Conservation (phyloP, 2,797 vertebrate species). For the Gadopsis bispinosus region DNA sequence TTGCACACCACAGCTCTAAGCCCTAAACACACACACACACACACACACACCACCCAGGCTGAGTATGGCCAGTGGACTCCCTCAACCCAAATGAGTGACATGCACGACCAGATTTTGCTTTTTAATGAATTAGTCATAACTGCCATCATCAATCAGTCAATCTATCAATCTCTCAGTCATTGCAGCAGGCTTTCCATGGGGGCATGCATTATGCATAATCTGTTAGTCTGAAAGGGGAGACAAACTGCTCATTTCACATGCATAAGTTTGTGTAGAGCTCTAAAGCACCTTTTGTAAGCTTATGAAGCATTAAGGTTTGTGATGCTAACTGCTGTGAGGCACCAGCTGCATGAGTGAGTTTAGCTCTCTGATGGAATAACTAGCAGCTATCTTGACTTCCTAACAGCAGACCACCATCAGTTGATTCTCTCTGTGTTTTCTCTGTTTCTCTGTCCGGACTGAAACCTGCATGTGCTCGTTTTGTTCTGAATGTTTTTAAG, state of each 20-base stretch:
- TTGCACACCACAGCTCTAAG: constrained; percentile 26
- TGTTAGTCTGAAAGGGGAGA: constrained; percentile 58
- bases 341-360: constrained; percentile 40
- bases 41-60: neutral
- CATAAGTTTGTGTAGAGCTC: constrained; percentile 59
- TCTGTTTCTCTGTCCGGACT: constrained; percentile 11
- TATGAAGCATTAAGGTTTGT: constrained; percentile 42
- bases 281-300: constrained; percentile 57
- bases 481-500: neutral
- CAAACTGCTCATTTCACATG: constrained; percentile 73
- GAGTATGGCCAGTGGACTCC: constrained; percentile 41
- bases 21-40: constrained; percentile 18
- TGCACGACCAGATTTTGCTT: constrained; percentile 64
- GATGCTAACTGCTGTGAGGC: constrained; percentile 36
- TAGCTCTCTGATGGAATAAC: constrained; percentile 41
- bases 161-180: constrained; percentile 78
- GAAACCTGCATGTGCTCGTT: constrained; percentile 17
- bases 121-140: constrained; percentile 84
- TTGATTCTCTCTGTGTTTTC: constrained; percentile 22
- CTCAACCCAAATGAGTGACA: constrained; percentile 72
- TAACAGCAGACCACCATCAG: constrained; percentile 32
- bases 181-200: constrained; percentile 56
- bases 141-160: constrained; percentile 84
- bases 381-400: constrained; percentile 30
- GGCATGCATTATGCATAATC: constrained; percentile 78